Base-by-base conservation (phyloP, 2,888 invertebrate genomes). In the Odontomyia ornata region DNA sequence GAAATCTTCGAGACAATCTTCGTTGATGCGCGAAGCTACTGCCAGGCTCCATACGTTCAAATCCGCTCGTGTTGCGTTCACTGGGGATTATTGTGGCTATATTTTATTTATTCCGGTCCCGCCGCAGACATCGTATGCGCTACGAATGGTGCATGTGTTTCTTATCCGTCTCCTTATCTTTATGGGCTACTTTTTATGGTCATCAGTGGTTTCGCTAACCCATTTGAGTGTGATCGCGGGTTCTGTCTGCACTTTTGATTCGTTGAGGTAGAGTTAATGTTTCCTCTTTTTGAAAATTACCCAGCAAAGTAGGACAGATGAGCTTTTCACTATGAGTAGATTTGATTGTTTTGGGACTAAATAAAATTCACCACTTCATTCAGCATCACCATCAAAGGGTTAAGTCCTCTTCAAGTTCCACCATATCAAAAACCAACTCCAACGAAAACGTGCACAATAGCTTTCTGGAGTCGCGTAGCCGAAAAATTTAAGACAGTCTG, bases 401-500 rank as follows among this genome's bases (percentile, higher is more conserved):
- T 52, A 52, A 52, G n/a, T 18, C 3, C 3, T 9, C 5, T 15
- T 15, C 4, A 4, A 52, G n/a, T 15, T 13, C 18, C 52, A 13
- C 18, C 18, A 52, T 52, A 52, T 52, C 18, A 52, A 9, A 52
- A 52, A 18, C n/a, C 56, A 56, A 56, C 56, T 7, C 7, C n/a
- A 18, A 13, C 13, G 30, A 72, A 30, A 23, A 73, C 73, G 21
- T 18, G 60, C 36, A 36, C 73, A 57, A 60, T 73, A 60, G 60
- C 9, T 64, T 30, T 28, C 47, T 30, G 15, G n/a, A 36, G 73
- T 36, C 71, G 52, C 18, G 13, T 18, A 52, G 60, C 73, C 73
- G 60, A 73, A 67, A 72, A 73, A 73, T 73, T 73, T 73, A 73
- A 73, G 73, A 57, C 60, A 36, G 36, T 73, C 73, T 57, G 73